Base-by-base conservation (phyloP, 2,888 invertebrate genomes). In the Theretra japonica region DNA sequence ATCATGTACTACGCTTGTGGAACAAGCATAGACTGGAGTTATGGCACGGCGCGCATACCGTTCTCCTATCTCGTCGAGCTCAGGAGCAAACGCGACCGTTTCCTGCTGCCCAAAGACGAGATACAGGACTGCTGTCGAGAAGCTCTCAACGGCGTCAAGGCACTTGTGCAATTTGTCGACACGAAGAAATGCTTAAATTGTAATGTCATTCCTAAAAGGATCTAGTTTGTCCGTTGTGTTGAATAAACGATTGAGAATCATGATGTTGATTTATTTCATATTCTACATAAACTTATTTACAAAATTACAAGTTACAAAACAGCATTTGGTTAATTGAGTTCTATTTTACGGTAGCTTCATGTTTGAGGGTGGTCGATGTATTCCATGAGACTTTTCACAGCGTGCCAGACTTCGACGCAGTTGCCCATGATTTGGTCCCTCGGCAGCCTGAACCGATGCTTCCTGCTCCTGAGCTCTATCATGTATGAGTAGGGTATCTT, bases 1-100 rank as follows among this genome's bases (percentile, higher is more conserved):
- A 80, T 94, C 0, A 94, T 93, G 93, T 94, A 94, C 74, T 83
- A 82, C 65, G 93, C 94, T 0, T 81, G 85, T 65, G 94, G 94
- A 0, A 94, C 94, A 1, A 94, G 94, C 75, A 91, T 93, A 48
- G 94, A 94, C 75, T 94, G 94, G 94, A 93, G 93, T 74, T 94
- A 94, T 68, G 93, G 92, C 6, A 87, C 88, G 3, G 94, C 92
- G 21, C 86, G 82, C 3, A 92, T 94, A 41, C 94, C 93, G 0
- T 94, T 87, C 77, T 90, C 94, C 0, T 94, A 93, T 71, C 89
- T 94, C 30, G 74, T 94, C 11, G 94, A 94, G 75, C 74, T 94
- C 56, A 86, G 91, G 73, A 88, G 92, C 74, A 93, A 90, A 74
- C 83, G 88, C 58, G 84, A 90, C 74, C 88, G 87, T 70, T 94